Base-by-base conservation (phyloP, 2,797 vertebrate genomes). In the Myotis vivesi region DNA sequence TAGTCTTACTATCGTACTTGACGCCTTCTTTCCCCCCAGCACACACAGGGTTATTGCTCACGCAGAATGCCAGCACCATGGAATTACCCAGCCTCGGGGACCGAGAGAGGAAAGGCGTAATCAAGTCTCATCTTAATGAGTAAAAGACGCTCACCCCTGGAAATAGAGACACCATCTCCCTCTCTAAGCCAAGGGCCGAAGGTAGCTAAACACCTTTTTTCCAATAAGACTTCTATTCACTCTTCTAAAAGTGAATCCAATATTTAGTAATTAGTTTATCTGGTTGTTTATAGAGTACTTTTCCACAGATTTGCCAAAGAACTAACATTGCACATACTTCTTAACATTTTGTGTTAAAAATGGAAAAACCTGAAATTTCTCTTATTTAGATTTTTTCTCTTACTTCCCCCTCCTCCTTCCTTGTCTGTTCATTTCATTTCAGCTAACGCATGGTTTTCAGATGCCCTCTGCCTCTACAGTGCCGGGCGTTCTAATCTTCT, bases 221-320 rank as follows among this genome's bases (percentile, higher is more conserved):
- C 72, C 81, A 91, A 10, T 68, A 49, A 96, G 46, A 72, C 62
- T 84, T 88, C 89, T 88, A 85, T 51, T 93, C 72, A 30, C 7
- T 75, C 46, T 90, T 53, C n/a, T 90, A 88, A 41, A 36, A 79
- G 41, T 38, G 57, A 76, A 28, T 64, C 44, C 72, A 94, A 17
- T 82, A 84, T 73, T 89, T 64, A 83, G n/a, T 20, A 49, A 92
- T 80, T 85, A 22, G 16, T 92, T 92, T 66, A 59, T 84, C 81
- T 79, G 76, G 25, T 12, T 64, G 5, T 73, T 87, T 79, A 41
- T 28, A 41, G 76, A 33, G 51, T 33, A 33, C 20, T 76, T 87
- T 93, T 49, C 46, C 55, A 30, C n/a, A 33, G 30, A 41, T 20
- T 66, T 86, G 69, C 19, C 91, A 41, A 55, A 46, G 22, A 69